These are phyloP conservation scores for Lepetodrilus schrolli DNA, from an alignment of 2,888 invertebrate species.

Conservation along the genomic window DNA sequence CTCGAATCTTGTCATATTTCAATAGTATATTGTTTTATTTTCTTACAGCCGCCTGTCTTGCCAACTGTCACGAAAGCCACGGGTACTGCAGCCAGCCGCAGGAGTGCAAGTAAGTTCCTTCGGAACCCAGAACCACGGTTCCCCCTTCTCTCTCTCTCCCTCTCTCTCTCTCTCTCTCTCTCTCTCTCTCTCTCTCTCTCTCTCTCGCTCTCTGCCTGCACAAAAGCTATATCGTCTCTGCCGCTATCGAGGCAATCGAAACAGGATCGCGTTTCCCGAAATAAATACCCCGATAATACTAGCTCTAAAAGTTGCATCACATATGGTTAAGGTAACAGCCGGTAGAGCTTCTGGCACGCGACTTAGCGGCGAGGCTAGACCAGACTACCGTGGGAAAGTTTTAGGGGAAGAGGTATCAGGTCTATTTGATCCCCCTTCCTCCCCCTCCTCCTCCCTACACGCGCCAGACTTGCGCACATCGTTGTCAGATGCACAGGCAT, in stretches of 20 bases:
- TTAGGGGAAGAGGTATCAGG: background rate
- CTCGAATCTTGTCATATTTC: background rate
- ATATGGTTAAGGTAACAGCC: background rate
- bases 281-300: slow-evolving; percentile 10
- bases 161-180: too few relatives aligned
- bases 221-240: background rate
- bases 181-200: too few relatives aligned
- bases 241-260: background rate
- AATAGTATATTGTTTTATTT: too few relatives aligned
- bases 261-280: slow-evolving; percentile 21
- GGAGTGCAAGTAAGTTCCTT: slow-evolving; percentile 97
- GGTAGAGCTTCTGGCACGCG: background rate
- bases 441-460: background rate
- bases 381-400: slow-evolving; percentile 12
- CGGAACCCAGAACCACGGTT: too few relatives aligned
- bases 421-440: slow-evolving; percentile 13
- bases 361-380: background rate
- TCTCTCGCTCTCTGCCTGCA: background rate
- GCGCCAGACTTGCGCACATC: too few relatives aligned
- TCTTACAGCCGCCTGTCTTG: slow-evolving; percentile 92
- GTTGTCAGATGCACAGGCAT: too few relatives aligned
- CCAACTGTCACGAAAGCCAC: slow-evolving; percentile 92
- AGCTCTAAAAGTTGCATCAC: slow-evolving; percentile 16
- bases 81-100: slow-evolving; percentile 93
- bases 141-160: too few relatives aligned